Conservation (phyloP, 2,888 invertebrate species). For the Loripinus fragilis region DNA sequence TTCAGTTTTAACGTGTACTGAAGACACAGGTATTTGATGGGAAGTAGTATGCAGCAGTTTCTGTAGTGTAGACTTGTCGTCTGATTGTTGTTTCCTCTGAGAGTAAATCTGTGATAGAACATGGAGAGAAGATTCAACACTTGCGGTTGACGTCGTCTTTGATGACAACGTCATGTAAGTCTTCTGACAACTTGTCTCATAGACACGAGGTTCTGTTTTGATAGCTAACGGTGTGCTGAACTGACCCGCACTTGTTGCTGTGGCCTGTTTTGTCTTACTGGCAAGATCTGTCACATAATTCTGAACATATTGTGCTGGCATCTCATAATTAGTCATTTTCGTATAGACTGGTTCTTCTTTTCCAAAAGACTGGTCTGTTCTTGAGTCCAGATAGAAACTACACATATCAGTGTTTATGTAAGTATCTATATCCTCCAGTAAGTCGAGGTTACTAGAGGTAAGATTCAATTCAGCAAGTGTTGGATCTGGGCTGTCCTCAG, state of each 20-base stretch:
- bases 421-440: constrained; percentile 53
- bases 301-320: not conserved
- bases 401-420: constrained; percentile 48
- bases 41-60: constrained; percentile 35
- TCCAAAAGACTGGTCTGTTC: constrained; percentile 11
- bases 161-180: not conserved
- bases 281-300: not conserved
- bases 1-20: constrained; percentile 34
- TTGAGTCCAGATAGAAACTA: not conserved
- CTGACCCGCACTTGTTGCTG: not conserved
- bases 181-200: not conserved
- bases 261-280: not conserved
- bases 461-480: constrained; percentile 73
- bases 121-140: constrained; percentile 1
- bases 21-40: constrained; percentile 21
- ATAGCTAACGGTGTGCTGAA: not conserved
- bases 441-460: constrained; percentile 29
- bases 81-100: not conserved
- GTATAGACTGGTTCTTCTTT: constrained; percentile 6
- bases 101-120: not conserved
- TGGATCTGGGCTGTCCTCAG: constrained; percentile 50
- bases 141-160: not conserved
- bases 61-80: constrained; percentile 29
- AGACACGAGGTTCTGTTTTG: constrained; percentile 32
- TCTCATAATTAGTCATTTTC: not conserved